A percentile compares a stretch with the other conserved stretches of the same genome.
These are phyloP conservation scores for Thomomys bottae DNA, from an alignment of 2,113 vertebrate genomes.

Conservation along the genomic window DNA sequence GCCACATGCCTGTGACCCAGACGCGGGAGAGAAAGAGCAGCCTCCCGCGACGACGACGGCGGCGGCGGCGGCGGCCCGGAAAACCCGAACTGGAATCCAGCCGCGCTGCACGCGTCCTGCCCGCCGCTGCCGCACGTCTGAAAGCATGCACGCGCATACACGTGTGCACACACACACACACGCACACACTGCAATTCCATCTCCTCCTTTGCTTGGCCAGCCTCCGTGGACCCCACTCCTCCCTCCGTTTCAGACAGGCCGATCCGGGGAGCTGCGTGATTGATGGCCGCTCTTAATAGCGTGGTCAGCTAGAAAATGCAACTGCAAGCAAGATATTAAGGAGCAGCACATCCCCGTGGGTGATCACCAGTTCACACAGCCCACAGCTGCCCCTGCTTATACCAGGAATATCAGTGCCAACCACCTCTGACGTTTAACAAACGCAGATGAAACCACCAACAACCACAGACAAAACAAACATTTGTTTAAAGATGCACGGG, in stretches of 20 bases:
- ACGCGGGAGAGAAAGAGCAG: constrained; percentile 83
- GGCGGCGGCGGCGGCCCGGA: constrained; percentile 23
- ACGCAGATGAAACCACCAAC: constrained; percentile 72
- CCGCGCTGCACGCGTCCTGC: neutral
- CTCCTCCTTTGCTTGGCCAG: constrained; percentile 31
- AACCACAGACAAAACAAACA: neutral
- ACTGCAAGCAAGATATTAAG: constrained; percentile 82
- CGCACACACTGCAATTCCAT: constrained; percentile 34
- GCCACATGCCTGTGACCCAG: constrained; percentile 93
- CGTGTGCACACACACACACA: neutral
- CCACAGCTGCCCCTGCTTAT: constrained; percentile 69
- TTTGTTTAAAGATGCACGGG: constrained; percentile 1
- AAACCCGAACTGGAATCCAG: constrained; percentile 77
- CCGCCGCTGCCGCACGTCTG: neutral
- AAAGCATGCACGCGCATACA: neutral
- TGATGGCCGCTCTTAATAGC: constrained; percentile 87
- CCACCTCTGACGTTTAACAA: constrained; percentile 63
- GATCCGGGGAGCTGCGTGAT: constrained; percentile 84
- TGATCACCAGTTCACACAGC: constrained; percentile 82
- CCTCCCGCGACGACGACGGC: constrained; percentile 85
- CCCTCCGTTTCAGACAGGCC: constrained; percentile 66
- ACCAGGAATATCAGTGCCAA: constrained; percentile 85
- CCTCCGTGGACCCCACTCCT: constrained; percentile 51
- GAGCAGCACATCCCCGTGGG: constrained; percentile 81
- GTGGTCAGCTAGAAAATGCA: constrained; percentile 85